Base-by-base conservation (phyloP, 1,140 invertebrate species). In the Harlomillsia oculata region DNA sequence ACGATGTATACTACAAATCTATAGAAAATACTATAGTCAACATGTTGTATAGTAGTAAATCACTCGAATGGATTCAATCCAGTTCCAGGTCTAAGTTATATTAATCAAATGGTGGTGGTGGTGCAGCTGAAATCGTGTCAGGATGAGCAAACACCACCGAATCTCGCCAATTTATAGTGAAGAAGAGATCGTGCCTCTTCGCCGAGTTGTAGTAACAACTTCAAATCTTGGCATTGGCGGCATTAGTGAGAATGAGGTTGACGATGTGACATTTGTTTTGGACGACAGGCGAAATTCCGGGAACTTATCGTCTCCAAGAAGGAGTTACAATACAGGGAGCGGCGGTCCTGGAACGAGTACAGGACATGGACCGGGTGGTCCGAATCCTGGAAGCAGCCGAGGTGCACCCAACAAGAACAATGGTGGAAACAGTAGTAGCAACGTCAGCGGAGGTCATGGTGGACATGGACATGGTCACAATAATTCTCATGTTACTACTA, bases 261-360 rank as follows among this genome's bases (percentile, higher is more conserved):
- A 40, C 5, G 37, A 40, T n/a, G 16, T 6, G 20, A 16, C 16
- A 6, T 40, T 40, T 40, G 6, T 40, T n/a, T 5, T 16, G n/a
- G 26, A 36, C 36, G 30, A 32, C 45, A 60, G 62, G 59, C 18
- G 62, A 23, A 58, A 51, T 48, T 53, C 51, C 20, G 54, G 62
- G 41, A 56, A 60, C 29, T 8, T 45, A 5, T 41, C 52, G 18
- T 61, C 56, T 21, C 59, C 59, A 18, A 39, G 59, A 51, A 26
- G 59, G 34, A 60, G 56, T 53, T 59, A 59, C 29, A 40, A 56
- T 23, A 56, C 37, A 2, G 48, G 45, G 1, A 23, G 20, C 0
- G 37, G 45, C 14, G 37, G 51, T 23, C 56, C 56, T 16, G 41
- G 60, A 41, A 46, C 28, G 30, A 44, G 54, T 21, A 36, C 20